Evolutionary conservation across 2,888 invertebrate species (phyloP).

Genomic region (Mythimna ferrago): DNA sequence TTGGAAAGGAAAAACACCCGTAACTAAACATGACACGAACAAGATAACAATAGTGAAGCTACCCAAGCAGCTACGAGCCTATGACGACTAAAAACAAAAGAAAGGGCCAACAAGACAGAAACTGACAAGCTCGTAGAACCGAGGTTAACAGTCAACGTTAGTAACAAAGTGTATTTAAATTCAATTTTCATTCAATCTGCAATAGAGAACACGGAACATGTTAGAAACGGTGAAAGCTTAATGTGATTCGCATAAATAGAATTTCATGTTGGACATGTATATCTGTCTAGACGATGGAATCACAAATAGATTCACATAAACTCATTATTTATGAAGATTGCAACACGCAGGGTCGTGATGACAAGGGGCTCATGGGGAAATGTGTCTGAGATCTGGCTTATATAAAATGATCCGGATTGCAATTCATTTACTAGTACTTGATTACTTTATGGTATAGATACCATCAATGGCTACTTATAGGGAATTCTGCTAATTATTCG

Average conservation of each 20-base stretch:
- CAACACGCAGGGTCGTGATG: slow-evolving; percentile 63
- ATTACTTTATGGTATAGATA: slow-evolving; percentile 18
- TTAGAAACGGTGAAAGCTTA: slow-evolving; percentile 77
- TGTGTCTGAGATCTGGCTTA: slow-evolving; percentile 16
- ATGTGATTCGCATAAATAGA: slow-evolving; percentile 83
- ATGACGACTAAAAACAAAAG: slow-evolving; percentile 55
- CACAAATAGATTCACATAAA: slow-evolving; percentile 65
- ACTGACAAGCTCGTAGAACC: slow-evolving; percentile 56
- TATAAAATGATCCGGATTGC: slow-evolving; percentile 26
- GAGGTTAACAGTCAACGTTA: slow-evolving; percentile 58
- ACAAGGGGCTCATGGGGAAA: slow-evolving; percentile 53
- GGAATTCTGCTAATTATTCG: not conserved
- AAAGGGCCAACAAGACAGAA: slow-evolving; percentile 53
- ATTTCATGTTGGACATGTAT: slow-evolving; percentile 77
- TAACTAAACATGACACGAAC: slow-evolving; percentile 21
- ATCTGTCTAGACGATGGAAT: slow-evolving; percentile 61
- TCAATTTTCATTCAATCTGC: slow-evolving; percentile 74
- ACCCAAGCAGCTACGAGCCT: slow-evolving; percentile 31
- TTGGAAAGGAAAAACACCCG: slow-evolving; percentile 18
- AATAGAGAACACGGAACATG: slow-evolving; percentile 72
- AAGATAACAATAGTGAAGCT: slow-evolving; percentile 45
- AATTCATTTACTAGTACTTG: slow-evolving; percentile 15
- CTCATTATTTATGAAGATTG: slow-evolving; percentile 66
- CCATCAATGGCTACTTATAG: not conserved
- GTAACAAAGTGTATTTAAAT: slow-evolving; percentile 71